These are phyloP conservation scores for Taxidea taxus DNA, from an alignment of 2,113 vertebrate genomes.

Conservation along the genomic window DNA sequence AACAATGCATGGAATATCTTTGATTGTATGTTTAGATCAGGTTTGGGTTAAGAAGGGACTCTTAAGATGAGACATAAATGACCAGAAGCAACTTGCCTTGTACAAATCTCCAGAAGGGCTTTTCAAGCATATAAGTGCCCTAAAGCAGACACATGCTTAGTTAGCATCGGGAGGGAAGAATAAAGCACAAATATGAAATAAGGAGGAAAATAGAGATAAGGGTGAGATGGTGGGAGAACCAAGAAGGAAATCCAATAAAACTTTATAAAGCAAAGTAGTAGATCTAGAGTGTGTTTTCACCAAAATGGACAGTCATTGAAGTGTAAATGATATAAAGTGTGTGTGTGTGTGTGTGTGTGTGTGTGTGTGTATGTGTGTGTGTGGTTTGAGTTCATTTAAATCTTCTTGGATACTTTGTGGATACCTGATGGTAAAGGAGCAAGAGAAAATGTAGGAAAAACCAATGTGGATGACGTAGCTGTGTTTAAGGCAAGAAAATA, in stretches of 20 bases:
- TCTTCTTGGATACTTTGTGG: neutral
- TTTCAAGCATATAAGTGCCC: neutral
- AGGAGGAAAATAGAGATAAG: neutral
- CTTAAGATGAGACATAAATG: neutral
- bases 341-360: no score
- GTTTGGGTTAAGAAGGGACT: neutral
- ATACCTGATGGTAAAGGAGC: neutral
- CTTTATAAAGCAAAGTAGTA: neutral
- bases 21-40: neutral
- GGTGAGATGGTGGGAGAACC: neutral
- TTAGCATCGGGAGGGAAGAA: neutral
- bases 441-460: neutral
- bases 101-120: neutral
- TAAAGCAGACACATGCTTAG: neutral
- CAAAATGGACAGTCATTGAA: neutral
- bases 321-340: neutral
- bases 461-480: neutral
- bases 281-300: neutral
- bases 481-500: neutral
- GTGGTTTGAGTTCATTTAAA: neutral
- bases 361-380: neutral
- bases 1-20: neutral
- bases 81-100: neutral
- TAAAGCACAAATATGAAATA: neutral
- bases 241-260: neutral